Percentiles rank a stretch among this genome's conserved stretches.
phyloP scores from a whole-genome alignment of 2,888 invertebrate species.

The Agriopis leucophaearia region DNA sequence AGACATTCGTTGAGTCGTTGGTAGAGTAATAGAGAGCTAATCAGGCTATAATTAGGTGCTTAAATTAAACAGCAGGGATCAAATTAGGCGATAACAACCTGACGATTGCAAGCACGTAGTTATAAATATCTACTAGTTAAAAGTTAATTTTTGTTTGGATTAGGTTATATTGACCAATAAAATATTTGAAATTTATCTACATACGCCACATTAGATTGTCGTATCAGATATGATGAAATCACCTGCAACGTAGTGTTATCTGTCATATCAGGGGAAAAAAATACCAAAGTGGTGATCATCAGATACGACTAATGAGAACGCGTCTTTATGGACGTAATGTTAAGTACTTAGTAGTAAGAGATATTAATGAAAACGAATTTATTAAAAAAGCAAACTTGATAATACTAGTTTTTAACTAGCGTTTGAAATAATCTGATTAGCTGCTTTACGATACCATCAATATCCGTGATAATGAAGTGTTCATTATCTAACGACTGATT shows the following conservation, averaged over 20 bases:
- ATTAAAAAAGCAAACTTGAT: not conserved
- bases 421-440: not conserved
- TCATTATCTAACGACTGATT: not conserved
- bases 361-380: not conserved
- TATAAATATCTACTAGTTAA: conserved; percentile 10
- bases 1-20: conserved; percentile 18
- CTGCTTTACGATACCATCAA: not conserved
- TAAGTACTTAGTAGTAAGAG: not conserved
- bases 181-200: not conserved
- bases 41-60: conserved; percentile 20
- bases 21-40: conserved; percentile 13
- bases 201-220: not conserved
- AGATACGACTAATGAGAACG: not conserved
- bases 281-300: not conserved
- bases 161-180: not conserved
- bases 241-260: not conserved
- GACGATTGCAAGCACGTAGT: conserved; percentile 11
- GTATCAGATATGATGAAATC: not conserved
- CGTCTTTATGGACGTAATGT: no score
- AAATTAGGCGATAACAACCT: conserved; percentile 31
- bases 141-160: not conserved
- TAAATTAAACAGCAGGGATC: conserved; percentile 28
- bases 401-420: not conserved
- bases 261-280: not conserved
- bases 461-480: not conserved